These are phyloP conservation scores for Pituophis catenifer DNA, from an alignment of 2,113 vertebrate species.

Conservation along the genomic window DNA sequence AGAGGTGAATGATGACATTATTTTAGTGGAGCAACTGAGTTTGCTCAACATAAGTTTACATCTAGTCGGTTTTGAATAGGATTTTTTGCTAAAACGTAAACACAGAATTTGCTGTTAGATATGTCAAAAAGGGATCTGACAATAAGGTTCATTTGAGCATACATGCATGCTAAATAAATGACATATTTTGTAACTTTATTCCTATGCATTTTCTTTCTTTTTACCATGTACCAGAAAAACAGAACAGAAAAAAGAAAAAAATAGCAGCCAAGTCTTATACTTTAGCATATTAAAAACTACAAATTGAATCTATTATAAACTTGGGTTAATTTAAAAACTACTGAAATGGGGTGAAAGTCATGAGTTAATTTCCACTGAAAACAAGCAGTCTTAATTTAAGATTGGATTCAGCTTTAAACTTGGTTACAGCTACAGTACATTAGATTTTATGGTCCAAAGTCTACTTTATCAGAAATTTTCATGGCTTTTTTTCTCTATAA, in stretches of 20 bases:
- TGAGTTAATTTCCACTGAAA: background rate
- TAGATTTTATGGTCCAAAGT: background rate
- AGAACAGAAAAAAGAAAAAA: background rate
- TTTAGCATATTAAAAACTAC: background rate
- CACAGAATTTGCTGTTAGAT: background rate
- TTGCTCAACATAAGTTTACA: slow-evolving; percentile 26
- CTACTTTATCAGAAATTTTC: background rate
- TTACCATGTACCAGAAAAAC: background rate
- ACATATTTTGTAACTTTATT: background rate
- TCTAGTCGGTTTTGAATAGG: background rate
- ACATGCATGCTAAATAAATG: background rate
- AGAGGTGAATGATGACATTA: slow-evolving; percentile 60
- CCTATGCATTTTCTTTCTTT: background rate
- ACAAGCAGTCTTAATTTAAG: background rate
- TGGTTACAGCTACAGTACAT: background rate
- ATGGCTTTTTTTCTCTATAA: background rate
- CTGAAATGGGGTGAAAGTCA: background rate
- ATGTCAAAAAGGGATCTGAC: background rate
- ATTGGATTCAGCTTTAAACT: background rate
- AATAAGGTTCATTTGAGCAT: background rate
- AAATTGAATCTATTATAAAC: no score
- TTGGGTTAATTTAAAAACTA: background rate
- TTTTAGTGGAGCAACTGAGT: slow-evolving; percentile 51
- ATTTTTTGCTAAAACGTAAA: background rate
- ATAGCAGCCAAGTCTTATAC: background rate